Conservation (phyloP, 2,888 invertebrate genomes). For the Noctua pronuba region DNA sequence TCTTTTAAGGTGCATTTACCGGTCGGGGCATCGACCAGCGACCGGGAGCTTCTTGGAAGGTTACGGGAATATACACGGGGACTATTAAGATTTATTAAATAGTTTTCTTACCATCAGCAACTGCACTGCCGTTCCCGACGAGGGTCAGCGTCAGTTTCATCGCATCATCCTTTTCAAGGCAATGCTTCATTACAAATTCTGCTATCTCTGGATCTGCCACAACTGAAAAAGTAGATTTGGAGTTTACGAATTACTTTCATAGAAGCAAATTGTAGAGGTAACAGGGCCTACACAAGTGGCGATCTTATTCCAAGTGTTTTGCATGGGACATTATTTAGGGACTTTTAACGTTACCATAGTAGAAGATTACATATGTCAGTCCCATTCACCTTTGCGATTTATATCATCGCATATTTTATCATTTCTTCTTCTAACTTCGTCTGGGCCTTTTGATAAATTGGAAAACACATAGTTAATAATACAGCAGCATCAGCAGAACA, state of each 20-base stretch:
- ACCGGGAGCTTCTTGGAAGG: too few species aligned
- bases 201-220: conserved; percentile 68
- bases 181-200: conserved; percentile 71
- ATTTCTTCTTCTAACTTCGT: too few species aligned
- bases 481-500: too few species aligned
- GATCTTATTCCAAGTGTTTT: neutral
- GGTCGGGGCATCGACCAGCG: too few species aligned
- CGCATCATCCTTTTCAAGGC: conserved; percentile 72
- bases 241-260: neutral
- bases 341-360: too few species aligned
- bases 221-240: conserved; percentile 10
- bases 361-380: too few species aligned
- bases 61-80: too few species aligned
- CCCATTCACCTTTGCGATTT: too few species aligned
- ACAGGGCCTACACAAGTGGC: neutral
- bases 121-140: conserved; percentile 63
- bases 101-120: conserved; percentile 63
- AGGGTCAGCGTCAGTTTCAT: conserved; percentile 63
- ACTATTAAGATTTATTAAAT: too few species aligned
- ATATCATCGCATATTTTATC: too few species aligned
- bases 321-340: too few species aligned
- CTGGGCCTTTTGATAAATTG: neutral
- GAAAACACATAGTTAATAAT: too few species aligned
- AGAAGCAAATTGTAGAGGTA: neutral
- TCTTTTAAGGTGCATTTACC: neutral